phyloP scores from a whole-genome alignment of 2,797 vertebrate genomes.

The Crenuchus spilurus region DNA sequence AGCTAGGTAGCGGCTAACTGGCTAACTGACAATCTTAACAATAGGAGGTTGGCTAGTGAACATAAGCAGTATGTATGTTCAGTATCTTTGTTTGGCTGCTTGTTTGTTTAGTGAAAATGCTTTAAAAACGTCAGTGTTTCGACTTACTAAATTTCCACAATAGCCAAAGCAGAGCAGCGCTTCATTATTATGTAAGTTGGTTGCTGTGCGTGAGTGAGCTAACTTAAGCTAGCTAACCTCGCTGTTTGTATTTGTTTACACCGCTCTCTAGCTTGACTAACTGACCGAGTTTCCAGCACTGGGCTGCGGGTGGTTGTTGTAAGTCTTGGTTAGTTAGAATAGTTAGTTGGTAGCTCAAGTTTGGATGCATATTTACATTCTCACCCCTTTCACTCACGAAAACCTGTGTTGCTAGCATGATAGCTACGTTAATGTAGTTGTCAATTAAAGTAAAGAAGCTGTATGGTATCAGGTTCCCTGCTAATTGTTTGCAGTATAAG shows the following conservation, averaged over 20 bases:
- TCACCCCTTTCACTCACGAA: too few relatives aligned
- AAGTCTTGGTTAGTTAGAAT: too few relatives aligned
- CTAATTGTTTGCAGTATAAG: too few relatives aligned
- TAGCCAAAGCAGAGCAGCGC: background rate
- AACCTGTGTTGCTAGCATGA: too few relatives aligned
- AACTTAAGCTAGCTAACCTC: background rate
- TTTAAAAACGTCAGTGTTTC: background rate
- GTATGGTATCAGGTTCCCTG: too few relatives aligned
- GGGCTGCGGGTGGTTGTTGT: background rate
- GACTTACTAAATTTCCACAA: background rate
- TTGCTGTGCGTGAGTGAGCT: slow-evolving; percentile 1
- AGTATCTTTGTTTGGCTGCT: background rate
- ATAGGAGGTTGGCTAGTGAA: background rate
- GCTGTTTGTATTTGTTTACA: background rate
- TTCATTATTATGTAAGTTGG: slow-evolving; percentile 45
- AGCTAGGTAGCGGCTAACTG: slow-evolving; percentile 26
- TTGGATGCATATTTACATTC: too few relatives aligned
- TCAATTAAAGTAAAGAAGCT: too few relatives aligned
- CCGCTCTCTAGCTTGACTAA: background rate
- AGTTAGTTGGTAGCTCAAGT: too few relatives aligned
- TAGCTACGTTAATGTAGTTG: too few relatives aligned
- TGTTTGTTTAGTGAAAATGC: background rate
- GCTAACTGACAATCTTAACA: slow-evolving; percentile 45
- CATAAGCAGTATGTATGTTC: background rate
- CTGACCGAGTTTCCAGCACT: background rate